phyloP scores from a whole-genome alignment of 2,113 vertebrate species.

The Grus americana region DNA sequence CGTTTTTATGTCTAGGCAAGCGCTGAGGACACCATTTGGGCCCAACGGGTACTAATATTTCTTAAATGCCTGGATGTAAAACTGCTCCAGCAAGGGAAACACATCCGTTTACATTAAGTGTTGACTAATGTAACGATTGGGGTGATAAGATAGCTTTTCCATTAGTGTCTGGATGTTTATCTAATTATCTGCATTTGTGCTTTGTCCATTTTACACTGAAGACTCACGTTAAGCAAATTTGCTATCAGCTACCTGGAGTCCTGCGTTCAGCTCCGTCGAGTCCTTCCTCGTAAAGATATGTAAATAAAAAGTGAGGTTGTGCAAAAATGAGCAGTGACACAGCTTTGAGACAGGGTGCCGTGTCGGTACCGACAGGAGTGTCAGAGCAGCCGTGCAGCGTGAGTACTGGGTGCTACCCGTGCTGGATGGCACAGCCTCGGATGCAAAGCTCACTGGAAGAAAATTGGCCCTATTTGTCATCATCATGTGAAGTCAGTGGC shows the following conservation, averaged over 20 bases:
- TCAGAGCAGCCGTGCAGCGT: background rate
- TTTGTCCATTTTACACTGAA: background rate
- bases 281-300: background rate
- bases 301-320: background rate
- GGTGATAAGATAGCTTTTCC: background rate
- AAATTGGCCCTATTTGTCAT: background rate
- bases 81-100: background rate
- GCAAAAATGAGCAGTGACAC: background rate
- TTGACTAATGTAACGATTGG: background rate
- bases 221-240: fast-evolving
- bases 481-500: background rate
- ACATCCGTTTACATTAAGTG: background rate
- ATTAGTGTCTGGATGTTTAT: background rate
- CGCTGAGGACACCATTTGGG: background rate
- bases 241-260: background rate
- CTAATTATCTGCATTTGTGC: background rate
- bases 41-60: background rate
- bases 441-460: background rate
- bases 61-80: background rate
- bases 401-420: background rate
- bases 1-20: background rate
- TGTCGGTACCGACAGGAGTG: background rate
- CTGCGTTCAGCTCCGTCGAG: fast-evolving
- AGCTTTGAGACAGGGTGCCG: background rate
- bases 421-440: background rate